Base-by-base conservation (phyloP, 2,888 invertebrate genomes). In the Crioceris asparagi region DNA sequence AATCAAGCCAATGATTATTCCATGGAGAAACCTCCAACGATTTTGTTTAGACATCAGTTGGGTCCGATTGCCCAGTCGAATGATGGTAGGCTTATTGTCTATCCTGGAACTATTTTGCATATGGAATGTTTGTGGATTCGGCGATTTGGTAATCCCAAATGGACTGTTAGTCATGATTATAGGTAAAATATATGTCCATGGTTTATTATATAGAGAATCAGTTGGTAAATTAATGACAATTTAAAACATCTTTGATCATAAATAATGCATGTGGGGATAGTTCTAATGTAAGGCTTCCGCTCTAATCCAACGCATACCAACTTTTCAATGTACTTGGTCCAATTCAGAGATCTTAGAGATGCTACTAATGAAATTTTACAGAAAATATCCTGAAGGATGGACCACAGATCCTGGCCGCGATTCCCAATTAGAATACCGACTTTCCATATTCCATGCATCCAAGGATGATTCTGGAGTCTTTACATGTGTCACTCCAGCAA, bases 51-150 rank as follows among this genome's bases (percentile, higher is more conserved):
- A 1, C 82, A 86, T 57, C 79, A 83, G 40, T 69, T 79, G 26
- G 88, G 87, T 0, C 86, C 87, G 0, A 87, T 88, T 36, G 85
- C 86, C 1, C 87, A 88, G 63, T 84, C 83, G 30, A 86, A 84
- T 49, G 85, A 87, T 52, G 88, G 88, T 2, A 82, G 82, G 48
- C 68, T 88, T 32, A 77, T 88, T 39, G 84, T 88, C 0, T 87
- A 85, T 62, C 87, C 88, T 1, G 87, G 87, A 1, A 83, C 86
- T 0, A 79, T 82, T 11, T 67, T 88, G 19, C 87, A 88, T 56
- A 84, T 88, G 82, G 88, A 88, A 60, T 88, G 88, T 50, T 69
- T 88, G 7, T 88, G 87, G 86, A 83, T 86, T 67, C 67, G 86
- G 41, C 70, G 85, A 39, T 86, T 86, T 57, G 88, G 88, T 1